Conservation (phyloP, 2,797 vertebrate species). For the Sebastes steindachneri region DNA sequence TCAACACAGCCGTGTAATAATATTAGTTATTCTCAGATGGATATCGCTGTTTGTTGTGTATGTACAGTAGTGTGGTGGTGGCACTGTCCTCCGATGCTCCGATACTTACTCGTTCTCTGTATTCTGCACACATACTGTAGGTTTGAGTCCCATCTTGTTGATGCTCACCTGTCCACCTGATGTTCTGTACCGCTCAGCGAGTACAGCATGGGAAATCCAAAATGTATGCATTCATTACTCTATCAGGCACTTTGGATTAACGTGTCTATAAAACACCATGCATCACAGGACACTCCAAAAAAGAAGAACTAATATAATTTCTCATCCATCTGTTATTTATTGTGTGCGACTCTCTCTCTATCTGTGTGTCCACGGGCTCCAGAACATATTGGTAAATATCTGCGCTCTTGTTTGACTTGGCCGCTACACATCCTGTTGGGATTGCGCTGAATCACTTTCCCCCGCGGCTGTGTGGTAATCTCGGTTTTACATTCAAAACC, state of each 20-base stretch:
- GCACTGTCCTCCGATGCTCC: too few relatives aligned
- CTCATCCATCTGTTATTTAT: slow-evolving; percentile 28
- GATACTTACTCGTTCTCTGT: background rate
- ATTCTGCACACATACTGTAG: background rate
- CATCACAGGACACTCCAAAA: background rate
- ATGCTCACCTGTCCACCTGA: background rate
- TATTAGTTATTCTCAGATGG: too few relatives aligned
- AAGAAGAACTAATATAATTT: background rate
- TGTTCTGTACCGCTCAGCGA: background rate
- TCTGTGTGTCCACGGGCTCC: slow-evolving; percentile 48
- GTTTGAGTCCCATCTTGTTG: background rate
- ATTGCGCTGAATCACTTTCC: slow-evolving; percentile 68
- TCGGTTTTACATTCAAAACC: slow-evolving; percentile 74
- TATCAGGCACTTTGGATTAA: background rate
- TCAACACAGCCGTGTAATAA: too few relatives aligned
- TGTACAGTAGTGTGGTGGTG: too few relatives aligned
- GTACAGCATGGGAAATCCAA: background rate
- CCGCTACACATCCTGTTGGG: slow-evolving; percentile 69
- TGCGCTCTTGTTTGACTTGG: slow-evolving; percentile 75
- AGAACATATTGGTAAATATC: slow-evolving; percentile 73
- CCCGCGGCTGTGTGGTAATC: slow-evolving; percentile 72
- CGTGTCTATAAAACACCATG: background rate
- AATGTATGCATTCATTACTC: background rate
- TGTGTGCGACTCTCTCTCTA: slow-evolving; percentile 18
- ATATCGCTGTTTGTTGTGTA: too few relatives aligned